Evolutionary conservation across 2,113 vertebrate genomes (phyloP).

Genomic region (Poeciliopsis retropinna): DNA sequence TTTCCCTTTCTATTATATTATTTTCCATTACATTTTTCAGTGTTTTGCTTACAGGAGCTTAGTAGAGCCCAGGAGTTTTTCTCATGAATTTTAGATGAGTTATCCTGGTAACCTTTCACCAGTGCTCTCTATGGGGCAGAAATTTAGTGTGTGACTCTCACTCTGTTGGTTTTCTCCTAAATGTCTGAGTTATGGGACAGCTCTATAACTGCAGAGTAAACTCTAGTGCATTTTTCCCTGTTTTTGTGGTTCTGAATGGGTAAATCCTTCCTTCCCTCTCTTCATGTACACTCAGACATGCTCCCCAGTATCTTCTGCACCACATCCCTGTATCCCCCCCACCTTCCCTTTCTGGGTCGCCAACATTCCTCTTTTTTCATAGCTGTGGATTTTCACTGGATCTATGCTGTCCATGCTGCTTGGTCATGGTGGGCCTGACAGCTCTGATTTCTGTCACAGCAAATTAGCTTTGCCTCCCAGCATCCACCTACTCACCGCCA

Average conservation of each 20-base stretch:
- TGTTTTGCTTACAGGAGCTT: conserved; percentile 41
- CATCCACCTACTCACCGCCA: conserved; percentile 56
- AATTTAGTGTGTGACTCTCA: conserved; percentile 7
- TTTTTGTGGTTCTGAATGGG: conserved; percentile 21
- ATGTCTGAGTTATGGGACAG: not conserved
- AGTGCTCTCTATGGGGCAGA: conserved; percentile 20
- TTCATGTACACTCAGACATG: conserved; percentile 6
- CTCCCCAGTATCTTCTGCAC: conserved; percentile 18
- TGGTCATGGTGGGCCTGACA: conserved; percentile 77
- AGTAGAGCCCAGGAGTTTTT: conserved; percentile 19
- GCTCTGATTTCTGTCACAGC: conserved; percentile 79
- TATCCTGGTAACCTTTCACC: conserved; percentile 37
- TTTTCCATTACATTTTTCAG: conserved; percentile 40
- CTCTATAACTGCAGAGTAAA: not conserved
- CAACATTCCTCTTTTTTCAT: conserved; percentile 36
- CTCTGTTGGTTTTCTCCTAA: not conserved
- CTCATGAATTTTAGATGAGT: conserved; percentile 47
- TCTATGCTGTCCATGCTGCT: conserved; percentile 69
- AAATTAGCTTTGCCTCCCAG: conserved; percentile 75
- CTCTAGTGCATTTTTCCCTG: conserved; percentile 11
- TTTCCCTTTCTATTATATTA: conserved; percentile 23
- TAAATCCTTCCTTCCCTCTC: conserved; percentile 1
- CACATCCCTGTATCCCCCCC: conserved; percentile 14
- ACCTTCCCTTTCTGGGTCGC: conserved; percentile 31
- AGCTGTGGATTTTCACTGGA: conserved; percentile 58